These are phyloP conservation scores for Tubulanus polymorphus DNA, from an alignment of 2,888 invertebrate species.

Conservation along the genomic window DNA sequence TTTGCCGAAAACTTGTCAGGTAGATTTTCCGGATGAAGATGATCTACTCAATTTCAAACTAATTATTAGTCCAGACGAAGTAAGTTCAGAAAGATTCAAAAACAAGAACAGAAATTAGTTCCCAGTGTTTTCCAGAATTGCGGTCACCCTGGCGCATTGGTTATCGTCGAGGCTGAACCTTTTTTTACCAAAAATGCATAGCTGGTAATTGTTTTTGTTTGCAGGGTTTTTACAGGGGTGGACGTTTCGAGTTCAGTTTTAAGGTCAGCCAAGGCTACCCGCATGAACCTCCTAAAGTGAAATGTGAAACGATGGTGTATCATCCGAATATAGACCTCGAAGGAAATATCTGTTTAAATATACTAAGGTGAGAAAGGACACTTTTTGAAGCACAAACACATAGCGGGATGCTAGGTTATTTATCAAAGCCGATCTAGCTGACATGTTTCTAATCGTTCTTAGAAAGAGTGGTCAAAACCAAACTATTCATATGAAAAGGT, in stretches of 20 bases:
- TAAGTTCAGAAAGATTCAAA: no score
- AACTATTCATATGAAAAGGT: no score
- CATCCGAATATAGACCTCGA: constrained; percentile 98
- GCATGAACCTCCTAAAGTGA: constrained; percentile 97
- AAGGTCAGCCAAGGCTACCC: constrained; percentile 97
- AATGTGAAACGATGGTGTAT: constrained; percentile 95
- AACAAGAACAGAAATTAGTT: no score
- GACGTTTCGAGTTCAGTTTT: constrained; percentile 93
- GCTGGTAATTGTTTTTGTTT: constrained; percentile 15
- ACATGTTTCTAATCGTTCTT: no score
- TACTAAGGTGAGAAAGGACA: constrained; percentile 60
- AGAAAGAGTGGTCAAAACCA: no score
- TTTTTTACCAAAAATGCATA: no score
- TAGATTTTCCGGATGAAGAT: constrained; percentile 94
- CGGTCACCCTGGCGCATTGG: no score
- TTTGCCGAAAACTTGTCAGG: constrained; percentile 92
- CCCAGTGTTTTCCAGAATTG: no score
- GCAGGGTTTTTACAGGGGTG: constrained; percentile 88
- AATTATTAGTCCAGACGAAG: constrained; percentile 93
- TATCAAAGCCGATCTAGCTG: background rate
- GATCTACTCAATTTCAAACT: constrained; percentile 94
- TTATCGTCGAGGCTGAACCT: background rate
- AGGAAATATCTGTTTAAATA: constrained; percentile 96
- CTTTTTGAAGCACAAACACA: background rate
- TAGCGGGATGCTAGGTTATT: background rate